Percentiles rank a stretch among this genome's conserved stretches.
Conservation (phyloP, 37 sponge, comb jelly and placozoan species). For the Crambe crambe region DNA sequence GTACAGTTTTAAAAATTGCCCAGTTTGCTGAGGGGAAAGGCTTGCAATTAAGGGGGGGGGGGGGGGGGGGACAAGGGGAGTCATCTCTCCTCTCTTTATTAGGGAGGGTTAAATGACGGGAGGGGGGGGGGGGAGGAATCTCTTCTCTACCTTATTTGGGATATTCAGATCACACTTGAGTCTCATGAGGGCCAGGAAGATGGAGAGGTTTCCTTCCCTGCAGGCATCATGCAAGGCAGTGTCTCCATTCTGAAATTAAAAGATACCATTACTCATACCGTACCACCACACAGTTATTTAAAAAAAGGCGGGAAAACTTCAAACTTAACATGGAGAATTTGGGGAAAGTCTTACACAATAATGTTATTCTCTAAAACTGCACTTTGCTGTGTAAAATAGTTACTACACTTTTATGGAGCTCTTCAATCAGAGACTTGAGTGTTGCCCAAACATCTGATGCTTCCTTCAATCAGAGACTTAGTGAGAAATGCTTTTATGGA, state of each 20-base stretch:
- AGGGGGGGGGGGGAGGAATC: too few species aligned
- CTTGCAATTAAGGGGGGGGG: not conserved
- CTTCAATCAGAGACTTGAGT: not conserved
- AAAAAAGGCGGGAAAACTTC: not conserved
- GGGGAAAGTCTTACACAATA: not conserved
- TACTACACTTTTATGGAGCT: not conserved
- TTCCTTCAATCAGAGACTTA: too few species aligned
- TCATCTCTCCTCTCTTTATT: not conserved
- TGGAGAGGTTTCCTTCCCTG: constrained; percentile 74
- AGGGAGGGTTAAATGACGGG: not conserved
- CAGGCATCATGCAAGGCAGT: constrained; percentile 87
- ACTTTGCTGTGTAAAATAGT: not conserved
- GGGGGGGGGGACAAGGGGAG: not conserved
- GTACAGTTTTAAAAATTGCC: not conserved
- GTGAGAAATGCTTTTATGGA: too few species aligned
- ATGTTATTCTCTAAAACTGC: too few species aligned
- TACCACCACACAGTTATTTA: not conserved
- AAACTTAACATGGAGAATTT: too few species aligned
- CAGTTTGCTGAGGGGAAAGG: not conserved
- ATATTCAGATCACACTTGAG: constrained; percentile 66
- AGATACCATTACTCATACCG: not conserved
- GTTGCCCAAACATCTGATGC: too few species aligned
- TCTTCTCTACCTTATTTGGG: constrained; percentile 58
- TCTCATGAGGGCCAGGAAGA: constrained; percentile 77
- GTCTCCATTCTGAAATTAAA: constrained; percentile 62